Base-by-base conservation (phyloP, 92 coral and sea anemone species). In the Bergia puertoricense region DNA sequence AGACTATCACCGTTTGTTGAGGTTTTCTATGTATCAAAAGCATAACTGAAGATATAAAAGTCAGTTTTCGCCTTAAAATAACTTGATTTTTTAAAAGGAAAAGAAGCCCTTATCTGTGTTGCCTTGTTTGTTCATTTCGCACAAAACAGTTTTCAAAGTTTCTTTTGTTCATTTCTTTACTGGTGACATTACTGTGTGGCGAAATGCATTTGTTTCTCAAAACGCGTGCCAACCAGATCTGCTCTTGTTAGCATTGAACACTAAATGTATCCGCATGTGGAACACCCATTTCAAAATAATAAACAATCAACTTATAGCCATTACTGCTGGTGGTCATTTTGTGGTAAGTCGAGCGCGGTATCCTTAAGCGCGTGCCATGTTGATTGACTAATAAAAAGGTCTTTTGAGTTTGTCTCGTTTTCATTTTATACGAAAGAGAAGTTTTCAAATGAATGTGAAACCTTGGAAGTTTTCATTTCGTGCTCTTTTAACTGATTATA, bases 161-260 rank as follows among this genome's bases (percentile, higher is more conserved):
- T 1, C 23, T 37, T 30, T 73, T 40, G 40, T 73, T 73, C 16
- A 73, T n/a, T 69, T 23, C 74, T 73, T 30, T 30, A 73, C 77
- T 73, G 77, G 77, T 73, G 43, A 10, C 77, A 73, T 73, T 37
- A 73, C 77, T 73, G 77, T 73, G 77, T 40, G n/a, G 18, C 69
- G 39, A 69, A 69, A 69, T 69, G 74, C 7, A 73, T 73, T 73
- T 73, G 77, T 40, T 73, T 73, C 77, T 36, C 23, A 73, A 73
- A 16, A 22, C 43, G 77, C 77, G 77, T 73, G 77, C 77, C 42
- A 44, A 73, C n/a, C 44, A 37, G 77, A 73, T 40, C 20, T 36
- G 77, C 1, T 73, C 18, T 9, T 73, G 59, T 73, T 14, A 73
- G 6, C 77, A 13, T 10, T 73, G 9, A 38, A 73, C 16, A 8